phyloP scores from a whole-genome alignment of 1,140 invertebrate genomes.

The Mylabris phalerata region DNA sequence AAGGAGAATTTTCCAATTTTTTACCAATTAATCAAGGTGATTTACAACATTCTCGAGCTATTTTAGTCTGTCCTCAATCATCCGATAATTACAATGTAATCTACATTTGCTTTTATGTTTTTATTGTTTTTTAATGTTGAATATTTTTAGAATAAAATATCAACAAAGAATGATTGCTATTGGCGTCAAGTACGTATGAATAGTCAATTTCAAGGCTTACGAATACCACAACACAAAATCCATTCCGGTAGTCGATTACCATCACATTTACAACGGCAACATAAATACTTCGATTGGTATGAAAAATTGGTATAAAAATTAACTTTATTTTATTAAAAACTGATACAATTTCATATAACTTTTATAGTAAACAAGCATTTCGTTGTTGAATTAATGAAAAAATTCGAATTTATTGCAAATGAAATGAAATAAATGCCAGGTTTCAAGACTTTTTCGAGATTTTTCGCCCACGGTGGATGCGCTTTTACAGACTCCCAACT shows the following conservation, averaged over 20 bases:
- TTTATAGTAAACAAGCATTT: not conserved
- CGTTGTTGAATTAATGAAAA: constrained; percentile 9
- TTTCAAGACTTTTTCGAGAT: not conserved
- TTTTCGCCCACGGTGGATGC: constrained; percentile 5
- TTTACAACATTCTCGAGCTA: constrained; percentile 10
- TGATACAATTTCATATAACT: constrained; percentile 7
- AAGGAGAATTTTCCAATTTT: constrained; percentile 16
- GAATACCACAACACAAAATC: constrained; percentile 14
- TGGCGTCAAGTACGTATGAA: constrained; percentile 31
- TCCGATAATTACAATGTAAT: constrained; percentile 27
- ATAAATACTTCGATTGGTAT: constrained; percentile 28
- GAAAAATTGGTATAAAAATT: constrained; percentile 2
- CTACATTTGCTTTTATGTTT: constrained; percentile 1
- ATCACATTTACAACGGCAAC: constrained; percentile 15
- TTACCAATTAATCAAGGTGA: not conserved
- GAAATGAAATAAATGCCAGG: constrained; percentile 9
- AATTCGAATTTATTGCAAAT: constrained; percentile 8
- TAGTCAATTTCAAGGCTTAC: constrained; percentile 9
- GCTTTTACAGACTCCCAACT: constrained; percentile 16
- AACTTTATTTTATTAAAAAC: not conserved
- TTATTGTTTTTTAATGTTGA: not conserved
- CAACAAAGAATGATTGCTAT: constrained; percentile 30
- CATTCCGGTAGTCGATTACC: constrained; percentile 21
- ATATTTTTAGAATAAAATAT: constrained; percentile 26
- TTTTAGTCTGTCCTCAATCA: constrained; percentile 33